These are phyloP conservation scores for Apantesis nais DNA, from an alignment of 2,888 invertebrate genomes.

Conservation along the genomic window DNA sequence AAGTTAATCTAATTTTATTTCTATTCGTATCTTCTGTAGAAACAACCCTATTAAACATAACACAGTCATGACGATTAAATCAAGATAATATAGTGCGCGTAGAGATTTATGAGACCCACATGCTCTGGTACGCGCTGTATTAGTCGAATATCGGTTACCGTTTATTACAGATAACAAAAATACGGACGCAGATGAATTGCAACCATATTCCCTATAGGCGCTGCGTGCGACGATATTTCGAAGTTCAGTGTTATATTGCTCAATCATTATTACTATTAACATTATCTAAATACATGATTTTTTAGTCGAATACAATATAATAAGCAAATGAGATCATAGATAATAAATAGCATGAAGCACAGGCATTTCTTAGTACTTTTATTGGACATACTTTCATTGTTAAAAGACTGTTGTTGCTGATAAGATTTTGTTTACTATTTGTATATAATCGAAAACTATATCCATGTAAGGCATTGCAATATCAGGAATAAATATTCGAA, in stretches of 20 bases:
- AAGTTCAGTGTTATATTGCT: constrained; percentile 14
- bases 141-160: constrained; percentile 25
- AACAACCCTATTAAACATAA: not conserved
- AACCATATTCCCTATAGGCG: constrained; percentile 26
- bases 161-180: constrained; percentile 28
- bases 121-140: constrained; percentile 16
- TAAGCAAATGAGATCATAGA: too few relatives aligned
- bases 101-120: constrained; percentile 22
- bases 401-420: too few relatives aligned
- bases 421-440: too few relatives aligned
- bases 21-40: not conserved
- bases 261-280: not conserved
- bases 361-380: too few relatives aligned
- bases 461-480: too few relatives aligned
- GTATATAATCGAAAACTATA: too few relatives aligned
- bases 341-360: too few relatives aligned
- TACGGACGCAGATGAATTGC: constrained; percentile 34
- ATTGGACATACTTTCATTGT: too few relatives aligned
- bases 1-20: not conserved
- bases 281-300: not conserved
- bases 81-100: not conserved
- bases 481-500: too few relatives aligned
- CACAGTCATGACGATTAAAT: constrained; percentile 1
- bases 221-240: not conserved
- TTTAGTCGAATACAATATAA: not conserved